Base-by-base conservation (phyloP, 2,113 vertebrate genomes). In the Cololabis saira region DNA sequence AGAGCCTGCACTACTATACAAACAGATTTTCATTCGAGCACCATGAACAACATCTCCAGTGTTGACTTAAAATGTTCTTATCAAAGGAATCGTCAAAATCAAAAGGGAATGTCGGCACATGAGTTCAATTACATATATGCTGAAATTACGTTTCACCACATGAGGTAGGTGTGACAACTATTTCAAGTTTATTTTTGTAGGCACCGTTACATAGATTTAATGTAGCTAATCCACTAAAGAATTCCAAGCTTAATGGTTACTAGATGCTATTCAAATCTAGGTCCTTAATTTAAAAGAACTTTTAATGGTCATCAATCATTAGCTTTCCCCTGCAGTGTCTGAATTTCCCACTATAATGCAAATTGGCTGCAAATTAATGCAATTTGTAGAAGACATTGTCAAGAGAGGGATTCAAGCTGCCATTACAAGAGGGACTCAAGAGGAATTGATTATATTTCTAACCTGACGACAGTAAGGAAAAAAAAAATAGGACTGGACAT, bases 331-430 rank as follows among this genome's bases (percentile, higher is more conserved):
- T 40, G 9, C 44, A 18, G 61, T n/a, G 6, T 48, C 13, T 54
- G n/a, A 49, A 64, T 57, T 21, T 27, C 11, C 24, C 43, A 17
- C 8, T 49, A 22, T 19, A 37, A 44, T 67, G 61, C 17, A 66
- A 24, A 66, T 48, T 40, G 53, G 50, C 10, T 70, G 50, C 6
- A 18, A n/a, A 17, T 61, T 69, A 49, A 53, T 57, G 11, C 7
- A 18, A 22, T 50, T 37, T 21, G 40, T 1, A 18, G 5, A 4
- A 52, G 18, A 15, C 2, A 30, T 19, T 37, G 22, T 42, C 33
- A 67, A 21, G 19, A 19, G 18, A 50, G 7, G 10, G 22, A 58
- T 67, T 52, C 17, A 47, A 61, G 43, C 4, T 4, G 8, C 41
- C 41, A 60, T 49, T 50, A 16, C 60, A 45, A n/a, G 12, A 16